Evolutionary conservation across 2,113 vertebrate genomes (phyloP).

Genomic region (Hypanus sabinus): DNA sequence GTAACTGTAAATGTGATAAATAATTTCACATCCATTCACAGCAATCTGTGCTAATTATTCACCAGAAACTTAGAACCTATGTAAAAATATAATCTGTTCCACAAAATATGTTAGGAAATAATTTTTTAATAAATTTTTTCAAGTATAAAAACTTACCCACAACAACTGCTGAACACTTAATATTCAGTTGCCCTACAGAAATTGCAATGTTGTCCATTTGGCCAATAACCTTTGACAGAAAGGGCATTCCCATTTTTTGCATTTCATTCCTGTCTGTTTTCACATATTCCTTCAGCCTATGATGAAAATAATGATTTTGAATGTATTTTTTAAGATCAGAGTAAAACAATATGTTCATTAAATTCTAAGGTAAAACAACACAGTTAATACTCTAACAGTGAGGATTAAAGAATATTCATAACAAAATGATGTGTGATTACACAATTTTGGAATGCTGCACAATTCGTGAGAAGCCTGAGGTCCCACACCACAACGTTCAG

Average conservation of each 20-base stretch:
- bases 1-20: not conserved
- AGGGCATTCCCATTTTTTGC: constrained; percentile 47
- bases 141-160: constrained; percentile 56
- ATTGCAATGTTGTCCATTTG: constrained; percentile 59
- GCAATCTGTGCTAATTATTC: not conserved
- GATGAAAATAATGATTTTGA: not conserved
- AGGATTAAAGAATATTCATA: not conserved
- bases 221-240: constrained; percentile 53
- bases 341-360: not conserved
- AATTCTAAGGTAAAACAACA: no score
- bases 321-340: constrained; percentile 39
- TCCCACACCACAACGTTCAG: no score
- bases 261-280: constrained; percentile 50
- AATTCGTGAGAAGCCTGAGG: no score
- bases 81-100: not conserved
- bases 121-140: not conserved
- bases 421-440: not conserved
- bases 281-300: constrained; percentile 63
- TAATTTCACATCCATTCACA: not conserved
- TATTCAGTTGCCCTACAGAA: constrained; percentile 50
- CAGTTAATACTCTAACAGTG: no score
- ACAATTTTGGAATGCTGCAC: not conserved
- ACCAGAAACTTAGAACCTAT: not conserved
- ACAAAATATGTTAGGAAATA: not conserved
- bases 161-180: constrained; percentile 58